Evolutionary conservation across 2,113 vertebrate genomes (phyloP), one percentile per base, ranked within the genome.

Genomic region (Anoura caudifer): DNA sequence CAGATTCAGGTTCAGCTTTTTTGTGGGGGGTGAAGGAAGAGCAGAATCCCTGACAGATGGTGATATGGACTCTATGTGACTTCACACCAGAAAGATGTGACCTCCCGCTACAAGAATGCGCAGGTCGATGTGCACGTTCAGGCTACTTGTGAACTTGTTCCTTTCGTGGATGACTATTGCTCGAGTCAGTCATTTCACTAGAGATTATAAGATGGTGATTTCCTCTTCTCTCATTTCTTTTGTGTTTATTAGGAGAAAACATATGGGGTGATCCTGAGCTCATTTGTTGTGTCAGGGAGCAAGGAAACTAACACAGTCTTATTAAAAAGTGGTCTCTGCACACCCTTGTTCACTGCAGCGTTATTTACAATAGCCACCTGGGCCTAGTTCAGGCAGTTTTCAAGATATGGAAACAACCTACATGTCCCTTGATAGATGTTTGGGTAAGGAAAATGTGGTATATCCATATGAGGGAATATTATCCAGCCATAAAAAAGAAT

Each of bases 211-310:
- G 79, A 69, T 59, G 38, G 14, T 83, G 26, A 67, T 63, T 87
- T 87, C n/a, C 56, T 83, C 1, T 84, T 92, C n/a, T 90, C 61
- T 90, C 47, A 36, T 92, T 92, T 87, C 54, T 75, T 77, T 47
- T 84, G 52, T 28, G 13, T 82, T 77, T 95, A 72, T 93, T 92
- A 90, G 89, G 80, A 90, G 69, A 79, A 96, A 92, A 69, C 41
- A 41, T 69, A 63, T 4, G 47, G 75, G 19, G 54, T 90, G 67
- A 95, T 8, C 69, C 13, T 86, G 59, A 26, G 7, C 8, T 94
- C 72, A 56, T 43, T 54, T 87, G 9, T 87, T 89, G 54, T 61
- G 13, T 83, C 54, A 67, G 67, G 79, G 86, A 92, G 45, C 20
- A 83, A 92, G 36, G 56, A 91, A 90, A 82, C 38, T 56, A 83